Evolutionary conservation across 2,888 invertebrate species (phyloP).

Genomic region (Spodoptera picta): DNA sequence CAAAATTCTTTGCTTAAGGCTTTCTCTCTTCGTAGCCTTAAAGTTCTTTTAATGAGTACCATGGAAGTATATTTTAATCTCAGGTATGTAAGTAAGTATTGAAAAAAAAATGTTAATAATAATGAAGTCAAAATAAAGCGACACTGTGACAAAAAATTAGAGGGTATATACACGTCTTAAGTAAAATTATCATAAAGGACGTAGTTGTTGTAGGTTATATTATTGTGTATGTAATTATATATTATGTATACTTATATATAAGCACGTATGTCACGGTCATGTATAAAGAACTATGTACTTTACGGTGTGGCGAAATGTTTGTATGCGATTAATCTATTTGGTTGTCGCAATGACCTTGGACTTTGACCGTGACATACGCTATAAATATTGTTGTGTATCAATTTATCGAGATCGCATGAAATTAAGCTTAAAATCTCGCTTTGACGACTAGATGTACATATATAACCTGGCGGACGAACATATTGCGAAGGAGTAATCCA

Average conservation of each 20-base stretch:
- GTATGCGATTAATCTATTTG: constrained; percentile 20
- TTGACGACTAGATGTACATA: constrained; percentile 73
- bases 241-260: constrained; percentile 55
- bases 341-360: constrained; percentile 12
- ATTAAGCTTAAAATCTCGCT: constrained; percentile 76
- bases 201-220: constrained; percentile 81
- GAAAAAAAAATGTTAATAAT: constrained; percentile 81
- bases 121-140: constrained; percentile 88
- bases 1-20: constrained; percentile 78
- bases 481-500: constrained; percentile 41
- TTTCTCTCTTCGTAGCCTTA: constrained; percentile 76
- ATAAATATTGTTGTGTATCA: constrained; percentile 75
- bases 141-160: constrained; percentile 88
- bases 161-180: constrained; percentile 82
- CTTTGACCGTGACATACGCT: constrained; percentile 47
- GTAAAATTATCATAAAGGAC: constrained; percentile 83
- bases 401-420: constrained; percentile 71
- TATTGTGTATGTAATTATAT: constrained; percentile 60
- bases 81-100: constrained; percentile 81
- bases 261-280: constrained; percentile 44
- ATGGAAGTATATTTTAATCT: constrained; percentile 69
- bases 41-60: constrained; percentile 57
- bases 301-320: constrained; percentile 18
- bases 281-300: constrained; percentile 2
- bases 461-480: constrained; percentile 60